Evolutionary conservation across 2,113 vertebrate genomes (phyloP).

Genomic region (Ochotona princeps): DNA sequence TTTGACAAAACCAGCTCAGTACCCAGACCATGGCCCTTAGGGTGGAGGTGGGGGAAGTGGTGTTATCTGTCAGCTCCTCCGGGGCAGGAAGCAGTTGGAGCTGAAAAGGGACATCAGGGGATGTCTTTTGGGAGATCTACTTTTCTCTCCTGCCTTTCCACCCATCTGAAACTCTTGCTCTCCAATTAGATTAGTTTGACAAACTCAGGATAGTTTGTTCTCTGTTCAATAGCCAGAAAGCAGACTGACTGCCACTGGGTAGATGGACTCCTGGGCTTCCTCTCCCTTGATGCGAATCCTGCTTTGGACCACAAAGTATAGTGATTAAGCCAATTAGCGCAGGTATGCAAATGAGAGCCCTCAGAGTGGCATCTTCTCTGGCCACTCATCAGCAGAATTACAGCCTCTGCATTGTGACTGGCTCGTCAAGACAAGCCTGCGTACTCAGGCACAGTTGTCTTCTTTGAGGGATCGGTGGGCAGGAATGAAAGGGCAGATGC

Average conservation of each 20-base stretch:
- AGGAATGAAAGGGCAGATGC: not conserved
- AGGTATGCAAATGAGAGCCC: slow-evolving; percentile 51
- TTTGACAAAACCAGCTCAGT: no score
- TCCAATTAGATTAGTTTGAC: not conserved
- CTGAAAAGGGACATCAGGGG: not conserved
- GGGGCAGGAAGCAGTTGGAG: not conserved
- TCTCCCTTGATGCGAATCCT: not conserved
- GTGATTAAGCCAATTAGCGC: slow-evolving; percentile 22
- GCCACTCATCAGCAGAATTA: not conserved
- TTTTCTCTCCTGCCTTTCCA: not conserved
- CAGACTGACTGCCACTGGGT: not conserved
- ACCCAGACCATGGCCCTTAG: no score
- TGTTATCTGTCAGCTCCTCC: not conserved
- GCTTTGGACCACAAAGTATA: not conserved
- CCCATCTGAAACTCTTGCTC: not conserved
- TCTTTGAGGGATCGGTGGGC: slow-evolving; percentile 30
- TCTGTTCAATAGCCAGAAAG: not conserved
- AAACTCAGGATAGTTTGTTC: not conserved
- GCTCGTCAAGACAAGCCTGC: not conserved
- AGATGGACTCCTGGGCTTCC: not conserved
- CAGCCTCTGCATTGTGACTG: slow-evolving; percentile 40
- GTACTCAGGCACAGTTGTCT: not conserved
- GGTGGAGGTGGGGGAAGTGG: not conserved
- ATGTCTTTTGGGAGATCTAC: not conserved
- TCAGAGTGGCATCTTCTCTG: not conserved